Evolutionary conservation across 2,888 invertebrate species (phyloP).

Genomic region (Plagodis dolabraria): DNA sequence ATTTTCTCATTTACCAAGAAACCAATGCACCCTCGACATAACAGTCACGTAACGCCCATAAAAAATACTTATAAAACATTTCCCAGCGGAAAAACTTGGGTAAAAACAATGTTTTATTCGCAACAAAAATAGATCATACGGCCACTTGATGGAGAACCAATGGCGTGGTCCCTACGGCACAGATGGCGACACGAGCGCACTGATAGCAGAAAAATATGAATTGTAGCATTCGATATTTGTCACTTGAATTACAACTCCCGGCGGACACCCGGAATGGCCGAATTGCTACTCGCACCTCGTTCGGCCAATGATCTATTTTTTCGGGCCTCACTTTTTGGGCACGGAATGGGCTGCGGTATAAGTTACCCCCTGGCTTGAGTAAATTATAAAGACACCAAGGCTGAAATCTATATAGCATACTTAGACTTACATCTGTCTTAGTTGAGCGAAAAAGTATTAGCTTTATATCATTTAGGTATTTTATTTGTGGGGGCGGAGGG

Average conservation of each 20-base stretch:
- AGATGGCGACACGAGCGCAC: slow-evolving; percentile 80
- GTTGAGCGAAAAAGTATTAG: too few species aligned
- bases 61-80: slow-evolving; percentile 79
- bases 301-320: slow-evolving; percentile 73
- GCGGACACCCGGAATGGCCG: slow-evolving; percentile 68
- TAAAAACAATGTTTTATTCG: slow-evolving; percentile 75
- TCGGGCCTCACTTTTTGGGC: slow-evolving; percentile 45
- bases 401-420: too few species aligned
- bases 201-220: slow-evolving; percentile 85
- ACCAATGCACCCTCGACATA: slow-evolving; percentile 62
- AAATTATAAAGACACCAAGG: too few species aligned
- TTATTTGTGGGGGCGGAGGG: too few species aligned
- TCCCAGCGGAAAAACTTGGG: slow-evolving; percentile 64
- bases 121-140: slow-evolving; percentile 82
- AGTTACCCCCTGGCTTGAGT: slow-evolving; percentile 7
- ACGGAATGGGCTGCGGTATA: slow-evolving; percentile 15
- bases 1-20: slow-evolving; percentile 55
- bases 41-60: slow-evolving; percentile 76
- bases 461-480: too few species aligned
- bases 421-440: too few species aligned
- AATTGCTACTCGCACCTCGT: slow-evolving; percentile 77
- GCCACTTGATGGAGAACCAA: slow-evolving; percentile 83
- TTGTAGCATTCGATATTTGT: slow-evolving; percentile 85
- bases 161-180: slow-evolving; percentile 76
- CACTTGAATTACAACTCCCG: slow-evolving; percentile 84